phyloP scores from a whole-genome alignment of 1,140 invertebrate genomes.

The Agrypnia vestita region DNA sequence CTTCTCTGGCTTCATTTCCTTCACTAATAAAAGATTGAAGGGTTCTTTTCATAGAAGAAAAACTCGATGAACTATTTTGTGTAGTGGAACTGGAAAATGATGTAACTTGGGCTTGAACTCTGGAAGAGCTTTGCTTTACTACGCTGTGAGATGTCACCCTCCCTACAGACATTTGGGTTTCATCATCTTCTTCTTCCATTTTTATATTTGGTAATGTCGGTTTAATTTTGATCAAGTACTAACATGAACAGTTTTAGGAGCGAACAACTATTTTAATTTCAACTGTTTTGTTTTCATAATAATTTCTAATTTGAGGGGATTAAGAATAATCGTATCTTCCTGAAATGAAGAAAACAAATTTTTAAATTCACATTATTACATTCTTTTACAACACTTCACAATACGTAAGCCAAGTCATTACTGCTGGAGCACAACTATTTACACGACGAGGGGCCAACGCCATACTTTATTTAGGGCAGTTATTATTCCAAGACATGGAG shows the following conservation, averaged over 20 bases:
- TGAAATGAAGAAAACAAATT: conserved; percentile 43
- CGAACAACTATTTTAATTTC: neutral
- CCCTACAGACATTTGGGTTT: conserved; percentile 65
- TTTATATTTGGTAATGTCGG: conserved; percentile 59
- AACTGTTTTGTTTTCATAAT: conserved; percentile 26
- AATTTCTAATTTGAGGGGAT: conserved; percentile 18
- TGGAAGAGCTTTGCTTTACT: conserved; percentile 49
- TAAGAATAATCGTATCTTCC: conserved; percentile 41
- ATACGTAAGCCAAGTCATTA: conserved; percentile 49
- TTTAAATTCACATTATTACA: conserved; percentile 45
- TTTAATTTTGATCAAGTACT: conserved; percentile 9
- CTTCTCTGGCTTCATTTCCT: conserved; percentile 50
- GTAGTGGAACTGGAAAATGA: conserved; percentile 49
- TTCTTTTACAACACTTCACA: conserved; percentile 29
- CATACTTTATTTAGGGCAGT: conserved; percentile 25
- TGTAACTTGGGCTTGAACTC: conserved; percentile 54
- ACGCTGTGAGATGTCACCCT: conserved; percentile 55
- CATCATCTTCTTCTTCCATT: conserved; percentile 77
- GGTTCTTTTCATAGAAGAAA: conserved; percentile 51
- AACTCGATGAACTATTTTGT: conserved; percentile 48
- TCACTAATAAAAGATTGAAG: conserved; percentile 52
- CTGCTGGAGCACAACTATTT: conserved; percentile 35
- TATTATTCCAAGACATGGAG: neutral
- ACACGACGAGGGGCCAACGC: too few relatives aligned
- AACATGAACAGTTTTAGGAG: neutral